A percentile compares a stretch with the other conserved stretches of the same genome.
Evolutionary conservation across 2,113 vertebrate genomes (phyloP).

Genomic region (Cyprinodon variegatus): DNA sequence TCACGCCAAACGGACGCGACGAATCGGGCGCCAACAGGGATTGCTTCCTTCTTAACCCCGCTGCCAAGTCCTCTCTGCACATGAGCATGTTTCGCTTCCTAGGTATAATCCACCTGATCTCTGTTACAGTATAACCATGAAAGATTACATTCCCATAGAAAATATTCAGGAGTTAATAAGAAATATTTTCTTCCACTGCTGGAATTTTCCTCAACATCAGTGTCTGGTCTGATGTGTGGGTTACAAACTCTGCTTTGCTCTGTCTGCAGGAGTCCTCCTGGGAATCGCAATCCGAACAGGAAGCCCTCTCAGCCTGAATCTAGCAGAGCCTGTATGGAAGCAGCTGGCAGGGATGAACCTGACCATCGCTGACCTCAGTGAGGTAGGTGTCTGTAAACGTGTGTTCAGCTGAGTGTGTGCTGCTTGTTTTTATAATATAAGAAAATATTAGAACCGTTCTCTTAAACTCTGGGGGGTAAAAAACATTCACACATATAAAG

Average conservation of each 20-base stretch:
- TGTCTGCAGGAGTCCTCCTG: constrained; percentile 88
- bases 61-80: constrained; percentile 90
- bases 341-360: constrained; percentile 98
- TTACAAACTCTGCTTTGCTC: constrained; percentile 17
- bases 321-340: constrained; percentile 98
- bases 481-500: not conserved
- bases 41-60: constrained; percentile 95
- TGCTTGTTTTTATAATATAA: no score
- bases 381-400: constrained; percentile 76
- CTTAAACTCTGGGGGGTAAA: no score
- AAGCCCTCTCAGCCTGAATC: constrained; percentile 94
- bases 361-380: constrained; percentile 98
- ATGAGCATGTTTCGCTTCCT: constrained; percentile 99
- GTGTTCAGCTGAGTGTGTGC: not conserved
- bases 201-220: not conserved
- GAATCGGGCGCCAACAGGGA: constrained; percentile 97
- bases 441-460: not conserved
- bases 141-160: not conserved
- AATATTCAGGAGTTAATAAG: not conserved
- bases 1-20: constrained; percentile 96
- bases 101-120: constrained; percentile 81
- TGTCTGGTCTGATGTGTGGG: constrained; percentile 17
- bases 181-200: not conserved
- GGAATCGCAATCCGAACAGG: constrained; percentile 98
- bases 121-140: constrained; percentile 33